Conservation (phyloP, 2,113 vertebrate species). For the Heterotilapia buettikoferi region DNA sequence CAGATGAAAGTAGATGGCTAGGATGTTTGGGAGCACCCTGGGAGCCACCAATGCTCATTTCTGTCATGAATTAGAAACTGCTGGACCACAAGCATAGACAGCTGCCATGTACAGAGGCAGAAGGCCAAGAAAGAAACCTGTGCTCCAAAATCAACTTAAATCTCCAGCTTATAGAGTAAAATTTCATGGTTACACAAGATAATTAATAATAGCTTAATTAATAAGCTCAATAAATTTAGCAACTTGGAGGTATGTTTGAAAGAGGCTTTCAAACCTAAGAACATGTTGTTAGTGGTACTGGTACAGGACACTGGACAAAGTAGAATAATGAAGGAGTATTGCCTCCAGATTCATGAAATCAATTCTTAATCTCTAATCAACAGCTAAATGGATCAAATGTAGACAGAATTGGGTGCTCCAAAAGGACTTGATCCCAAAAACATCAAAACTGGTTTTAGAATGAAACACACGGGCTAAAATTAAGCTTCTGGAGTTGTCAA, state of each 20-base stretch:
- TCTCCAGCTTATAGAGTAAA: neutral
- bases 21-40: neutral
- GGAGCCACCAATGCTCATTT: rapidly evolving
- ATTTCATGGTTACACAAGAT: neutral
- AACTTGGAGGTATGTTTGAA: neutral
- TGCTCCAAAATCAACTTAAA: neutral
- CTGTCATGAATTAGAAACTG: neutral
- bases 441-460: neutral
- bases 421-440: neutral
- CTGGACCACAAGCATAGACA: neutral
- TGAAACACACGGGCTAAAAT: neutral
- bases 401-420: neutral
- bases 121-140: rapidly evolving
- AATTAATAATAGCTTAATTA: neutral
- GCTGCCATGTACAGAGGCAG: neutral
- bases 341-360: neutral
- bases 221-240: neutral
- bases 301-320: neutral
- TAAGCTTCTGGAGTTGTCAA: neutral
- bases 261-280: neutral
- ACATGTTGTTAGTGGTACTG: neutral
- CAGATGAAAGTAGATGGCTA: neutral
- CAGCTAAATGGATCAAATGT: neutral
- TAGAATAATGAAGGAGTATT: neutral
- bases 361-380: neutral